A percentile compares a stretch with the other conserved stretches of the same genome.
These are phyloP conservation scores for Cyaniris semiargus DNA, from an alignment of 2,888 invertebrate species.

Conservation along the genomic window DNA sequence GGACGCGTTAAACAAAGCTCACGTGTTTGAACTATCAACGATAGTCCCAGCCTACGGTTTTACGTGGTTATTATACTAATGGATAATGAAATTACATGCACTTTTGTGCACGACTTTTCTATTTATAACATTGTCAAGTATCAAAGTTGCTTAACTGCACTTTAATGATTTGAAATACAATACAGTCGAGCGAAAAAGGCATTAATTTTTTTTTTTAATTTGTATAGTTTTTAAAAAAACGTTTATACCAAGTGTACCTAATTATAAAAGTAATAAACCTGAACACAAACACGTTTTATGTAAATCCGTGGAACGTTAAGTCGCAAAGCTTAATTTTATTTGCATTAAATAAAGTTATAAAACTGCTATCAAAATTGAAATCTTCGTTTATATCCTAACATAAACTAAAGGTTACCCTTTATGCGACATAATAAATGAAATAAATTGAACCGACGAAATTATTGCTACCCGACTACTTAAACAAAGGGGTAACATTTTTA, in stretches of 20 bases:
- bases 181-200: not conserved
- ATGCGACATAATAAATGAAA: slow-evolving; percentile 20
- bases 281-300: slow-evolving; percentile 25
- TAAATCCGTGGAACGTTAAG: slow-evolving; percentile 19
- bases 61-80: slow-evolving; percentile 28
- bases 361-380: slow-evolving; percentile 29
- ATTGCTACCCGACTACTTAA: slow-evolving; percentile 44
- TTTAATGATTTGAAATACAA: not conserved
- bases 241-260: not conserved
- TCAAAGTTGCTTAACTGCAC: not conserved
- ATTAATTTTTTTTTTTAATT: not conserved
- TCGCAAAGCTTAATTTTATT: slow-evolving; percentile 25
- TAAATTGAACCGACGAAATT: slow-evolving; percentile 15
- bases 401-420: slow-evolving; percentile 25
- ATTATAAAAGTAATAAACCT: slow-evolving; percentile 26
- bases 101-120: slow-evolving; percentile 24
- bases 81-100: slow-evolving; percentile 14
- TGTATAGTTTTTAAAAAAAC: not conserved
- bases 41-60: slow-evolving; percentile 6
- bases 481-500: not conserved
- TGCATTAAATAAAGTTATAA: slow-evolving; percentile 28
- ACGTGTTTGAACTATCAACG: slow-evolving; percentile 30
- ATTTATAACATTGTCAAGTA: not conserved
- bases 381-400: slow-evolving; percentile 27
- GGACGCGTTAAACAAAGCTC: slow-evolving; percentile 3